Evolutionary conservation across 2,113 vertebrate genomes (phyloP), one percentile per base, ranked within the genome.

Genomic region (Poicephalus gulielmi): DNA sequence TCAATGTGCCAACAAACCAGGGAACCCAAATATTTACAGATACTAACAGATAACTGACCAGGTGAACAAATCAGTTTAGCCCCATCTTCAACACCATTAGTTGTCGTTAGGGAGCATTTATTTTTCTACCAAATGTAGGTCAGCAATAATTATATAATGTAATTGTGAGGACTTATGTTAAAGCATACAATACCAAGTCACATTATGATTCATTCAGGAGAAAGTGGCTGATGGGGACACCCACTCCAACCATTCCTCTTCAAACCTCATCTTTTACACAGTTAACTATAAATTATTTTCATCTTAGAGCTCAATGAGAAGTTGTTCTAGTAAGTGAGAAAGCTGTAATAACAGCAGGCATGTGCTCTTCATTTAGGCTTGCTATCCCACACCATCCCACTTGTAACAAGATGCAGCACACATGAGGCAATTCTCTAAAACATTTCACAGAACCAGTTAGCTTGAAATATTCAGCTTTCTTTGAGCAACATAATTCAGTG

Each of bases 401-500:
- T 80, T 60, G 19, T 27, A 60, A 37, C 31, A 77, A 39, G 50
- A 79, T 27, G 52, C 37, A 64, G 44, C 24, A 81, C 46, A 64
- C 49, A 49, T 0, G 0, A 46, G 22, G 27, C 11, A 57, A 30
- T 4, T 35, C 23, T 7, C 64, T 41, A 70, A 53, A 86, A 52
- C 53, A 55, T 15, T 74, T 55, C 55, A 93, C 52, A 88, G 66
- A 90, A 83, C 27, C 14, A 44, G 14, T 35, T 31, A 68, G 24
- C 70, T 66, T 64, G 35, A 93, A 83, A 62, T 6, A 89, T 4
- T 25, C 67, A 81, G 39, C 25, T 75, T 75, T 70, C 39, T 28
- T 25, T 22, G 15, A 74, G 23, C 9, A 90, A 63, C 16, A 44
- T 71, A 49, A 43, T 37, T 68, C 53, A 76, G 37, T 10, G 17